Evolutionary conservation across 2,797 vertebrate genomes (phyloP).

Genomic region (Poeciliopsis gracilis): DNA sequence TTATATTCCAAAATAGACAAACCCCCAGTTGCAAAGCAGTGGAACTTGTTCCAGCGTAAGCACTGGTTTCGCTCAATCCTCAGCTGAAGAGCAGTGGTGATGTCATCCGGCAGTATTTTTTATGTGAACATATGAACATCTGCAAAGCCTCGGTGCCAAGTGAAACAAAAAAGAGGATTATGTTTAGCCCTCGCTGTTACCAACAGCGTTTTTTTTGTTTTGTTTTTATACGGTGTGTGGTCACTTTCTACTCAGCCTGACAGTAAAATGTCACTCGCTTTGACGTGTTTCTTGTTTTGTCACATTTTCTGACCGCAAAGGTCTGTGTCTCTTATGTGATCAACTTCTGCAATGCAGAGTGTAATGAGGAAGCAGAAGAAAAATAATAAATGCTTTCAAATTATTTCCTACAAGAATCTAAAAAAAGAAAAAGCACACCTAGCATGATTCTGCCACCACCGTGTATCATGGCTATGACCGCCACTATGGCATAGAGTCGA

Average conservation of each 20-base stretch:
- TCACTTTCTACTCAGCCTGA: not conserved
- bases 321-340: not conserved
- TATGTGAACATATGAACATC: slow-evolving; percentile 38
- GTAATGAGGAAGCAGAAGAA: not conserved
- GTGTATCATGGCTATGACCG: not conserved
- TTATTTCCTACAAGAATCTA: not conserved
- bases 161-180: slow-evolving; percentile 41
- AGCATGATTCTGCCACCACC: not conserved
- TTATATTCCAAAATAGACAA: not conserved
- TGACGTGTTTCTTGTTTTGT: not conserved
- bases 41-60: not conserved
- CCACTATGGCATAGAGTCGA: not conserved
- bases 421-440: not conserved
- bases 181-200: slow-evolving; percentile 16
- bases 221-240: not conserved
- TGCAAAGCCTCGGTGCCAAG: slow-evolving; percentile 35
- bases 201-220: slow-evolving; percentile 7
- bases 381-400: not conserved
- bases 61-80: not conserved
- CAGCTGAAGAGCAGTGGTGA: not conserved
- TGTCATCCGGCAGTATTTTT: slow-evolving; percentile 2
- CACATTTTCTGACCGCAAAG: not conserved
- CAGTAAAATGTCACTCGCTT: not conserved
- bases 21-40: not conserved
- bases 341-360: not conserved